Evolutionary conservation across 1,140 invertebrate species (phyloP).

Genomic region (Ptiloglossa arizonensis): DNA sequence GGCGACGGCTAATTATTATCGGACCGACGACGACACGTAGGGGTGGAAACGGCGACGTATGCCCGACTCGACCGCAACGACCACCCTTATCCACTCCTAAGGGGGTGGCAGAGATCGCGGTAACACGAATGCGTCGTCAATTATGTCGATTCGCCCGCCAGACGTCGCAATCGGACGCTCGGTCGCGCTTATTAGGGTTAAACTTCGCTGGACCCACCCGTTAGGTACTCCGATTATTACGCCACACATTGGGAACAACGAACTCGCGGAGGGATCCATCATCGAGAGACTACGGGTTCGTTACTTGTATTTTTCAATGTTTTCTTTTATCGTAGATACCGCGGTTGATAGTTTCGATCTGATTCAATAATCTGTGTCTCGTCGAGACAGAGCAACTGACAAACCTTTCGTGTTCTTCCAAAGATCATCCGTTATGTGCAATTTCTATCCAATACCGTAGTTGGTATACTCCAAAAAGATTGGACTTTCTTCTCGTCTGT

Average conservation of each 20-base stretch:
- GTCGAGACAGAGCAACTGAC: no score
- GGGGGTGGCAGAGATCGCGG: conserved; percentile 7
- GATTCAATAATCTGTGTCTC: no score
- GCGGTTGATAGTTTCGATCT: no score
- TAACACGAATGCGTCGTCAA: conserved; percentile 69
- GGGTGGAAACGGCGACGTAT: conserved; percentile 45
- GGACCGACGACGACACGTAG: not conserved
- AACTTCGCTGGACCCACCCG: not conserved
- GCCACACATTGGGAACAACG: not conserved
- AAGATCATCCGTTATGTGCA: no score
- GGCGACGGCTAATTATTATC: conserved; percentile 72
- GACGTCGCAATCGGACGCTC: not conserved
- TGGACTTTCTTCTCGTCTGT: no score
- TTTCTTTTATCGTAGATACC: no score
- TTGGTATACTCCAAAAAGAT: no score
- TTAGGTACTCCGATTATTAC: conserved; percentile 32
- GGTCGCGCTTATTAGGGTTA: not conserved
- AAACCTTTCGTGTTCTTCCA: no score
- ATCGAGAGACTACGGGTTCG: no score
- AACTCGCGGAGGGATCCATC: not conserved
- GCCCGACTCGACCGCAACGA: conserved; percentile 49
- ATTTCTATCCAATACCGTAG: no score
- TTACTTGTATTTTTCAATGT: no score
- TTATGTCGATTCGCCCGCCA: conserved; percentile 65
- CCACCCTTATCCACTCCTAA: conserved; percentile 61